These are phyloP conservation scores for Meliscaeva auricollis DNA, from an alignment of 2,888 invertebrate genomes.

Conservation along the genomic window DNA sequence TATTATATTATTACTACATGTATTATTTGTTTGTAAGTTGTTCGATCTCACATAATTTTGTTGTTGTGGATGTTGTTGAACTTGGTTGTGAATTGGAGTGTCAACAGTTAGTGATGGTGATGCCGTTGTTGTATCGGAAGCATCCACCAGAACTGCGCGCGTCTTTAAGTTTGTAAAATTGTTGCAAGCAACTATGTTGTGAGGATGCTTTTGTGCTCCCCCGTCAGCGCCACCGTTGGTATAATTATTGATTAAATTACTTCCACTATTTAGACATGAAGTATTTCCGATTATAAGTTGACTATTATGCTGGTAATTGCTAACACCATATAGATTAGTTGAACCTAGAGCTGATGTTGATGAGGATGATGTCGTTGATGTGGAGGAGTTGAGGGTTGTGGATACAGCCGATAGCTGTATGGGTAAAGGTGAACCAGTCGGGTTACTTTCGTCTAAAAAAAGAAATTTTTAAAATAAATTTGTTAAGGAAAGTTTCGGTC, in stretches of 20 bases:
- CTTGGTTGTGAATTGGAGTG: conserved; percentile 46
- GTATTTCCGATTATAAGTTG: conserved; percentile 70
- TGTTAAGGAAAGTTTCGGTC: too few species aligned
- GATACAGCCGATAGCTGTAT: conserved; percentile 47
- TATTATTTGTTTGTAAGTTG: conserved; percentile 77
- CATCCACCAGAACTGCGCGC: conserved; percentile 80
- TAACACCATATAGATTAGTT: conserved; percentile 49
- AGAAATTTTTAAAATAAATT: background rate
- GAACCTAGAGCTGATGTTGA: conserved; percentile 77
- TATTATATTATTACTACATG: conserved; percentile 77
- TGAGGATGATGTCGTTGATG: conserved; percentile 71
- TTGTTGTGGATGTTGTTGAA: conserved; percentile 58
- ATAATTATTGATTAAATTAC: conserved; percentile 67
- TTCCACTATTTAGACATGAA: conserved; percentile 68
- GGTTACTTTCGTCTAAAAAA: conserved; percentile 63
- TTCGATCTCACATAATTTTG: conserved; percentile 65
- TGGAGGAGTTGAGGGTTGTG: conserved; percentile 38
- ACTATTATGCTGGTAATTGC: conserved; percentile 60
- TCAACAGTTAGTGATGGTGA: conserved; percentile 78
- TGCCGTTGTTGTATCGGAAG: conserved; percentile 81
- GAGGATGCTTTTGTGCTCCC: conserved; percentile 56
- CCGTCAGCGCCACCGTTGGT: conserved; percentile 32
- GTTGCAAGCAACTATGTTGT: conserved; percentile 64
- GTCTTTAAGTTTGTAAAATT: conserved; percentile 71
- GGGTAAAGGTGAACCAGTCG: conserved; percentile 63